Evolutionary conservation across 2,113 vertebrate genomes (phyloP).

Genomic region (Dolichallabes microphthalmus): DNA sequence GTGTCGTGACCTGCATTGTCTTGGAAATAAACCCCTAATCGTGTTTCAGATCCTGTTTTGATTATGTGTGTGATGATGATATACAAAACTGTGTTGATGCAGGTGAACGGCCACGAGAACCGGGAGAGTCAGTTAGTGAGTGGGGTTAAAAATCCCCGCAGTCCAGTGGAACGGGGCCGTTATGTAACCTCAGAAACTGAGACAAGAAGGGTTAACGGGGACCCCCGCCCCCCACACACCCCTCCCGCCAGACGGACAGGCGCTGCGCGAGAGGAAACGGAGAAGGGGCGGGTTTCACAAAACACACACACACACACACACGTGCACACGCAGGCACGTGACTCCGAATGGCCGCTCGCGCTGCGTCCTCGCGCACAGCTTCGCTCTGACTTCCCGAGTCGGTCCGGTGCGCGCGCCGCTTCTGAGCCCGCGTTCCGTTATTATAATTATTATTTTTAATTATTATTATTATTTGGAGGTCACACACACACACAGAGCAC

Average conservation of each 20-base stretch:
- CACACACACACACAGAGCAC: neutral
- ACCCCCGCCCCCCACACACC: neutral
- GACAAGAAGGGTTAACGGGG: slow-evolving; percentile 31
- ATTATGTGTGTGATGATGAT: too few relatives aligned
- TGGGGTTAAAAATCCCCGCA: neutral
- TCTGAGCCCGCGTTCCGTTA: neutral
- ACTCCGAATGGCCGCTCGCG: slow-evolving; percentile 67
- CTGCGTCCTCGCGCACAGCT: slow-evolving; percentile 42
- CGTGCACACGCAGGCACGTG: slow-evolving; percentile 61
- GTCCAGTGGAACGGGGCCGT: neutral
- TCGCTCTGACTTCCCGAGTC: slow-evolving; percentile 59
- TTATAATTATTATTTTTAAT: too few relatives aligned
- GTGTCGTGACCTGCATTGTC: neutral
- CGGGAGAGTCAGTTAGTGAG: too few relatives aligned
- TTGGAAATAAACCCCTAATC: neutral
- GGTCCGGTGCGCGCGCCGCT: neutral
- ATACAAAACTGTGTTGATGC: neutral
- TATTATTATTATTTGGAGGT: neutral
- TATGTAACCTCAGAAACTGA: slow-evolving; percentile 26
- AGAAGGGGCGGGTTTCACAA: slow-evolving; percentile 57
- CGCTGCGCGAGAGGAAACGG: slow-evolving; percentile 57
- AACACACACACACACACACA: slow-evolving; percentile 38
- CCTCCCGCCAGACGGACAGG: slow-evolving; percentile 44
- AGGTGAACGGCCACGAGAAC: neutral
- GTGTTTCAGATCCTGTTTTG: neutral